Base-by-base conservation (phyloP, 2,797 vertebrate species). In the Muraenolepis orangiensis region DNA sequence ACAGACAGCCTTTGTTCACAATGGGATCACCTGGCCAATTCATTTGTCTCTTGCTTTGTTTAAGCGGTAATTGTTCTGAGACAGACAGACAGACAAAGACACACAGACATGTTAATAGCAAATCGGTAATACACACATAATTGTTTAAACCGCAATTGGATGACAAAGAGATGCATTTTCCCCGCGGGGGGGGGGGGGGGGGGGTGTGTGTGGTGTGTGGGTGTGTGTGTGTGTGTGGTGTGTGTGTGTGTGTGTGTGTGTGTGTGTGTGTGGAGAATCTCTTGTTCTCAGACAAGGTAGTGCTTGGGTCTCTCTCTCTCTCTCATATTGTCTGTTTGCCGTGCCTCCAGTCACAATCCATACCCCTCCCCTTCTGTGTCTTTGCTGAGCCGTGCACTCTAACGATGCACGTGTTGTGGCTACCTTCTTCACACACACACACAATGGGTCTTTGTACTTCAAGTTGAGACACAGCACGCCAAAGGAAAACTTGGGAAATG, bases 151-250 rank as follows among this genome's bases (percentile, higher is more conserved):
- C 75, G 29, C 66, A 16, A 81, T 81, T 80, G 81, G 85, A 86
- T 87, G 87, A 91, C 88, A 91, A 89, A 87, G 89, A 88, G 81
- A 86, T 83, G n/a, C n/a, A n/a, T n/a, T n/a, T n/a, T n/a, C n/a
- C n/a, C n/a, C n/a, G n/a, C n/a, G n/a, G n/a, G n/a, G n/a, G n/a
- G n/a, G n/a, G n/a, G n/a, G n/a, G n/a, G n/a, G n/a, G n/a, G n/a
- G n/a, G n/a, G n/a, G n/a, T n/a, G n/a, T n/a, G n/a, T n/a, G n/a
- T n/a, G n/a, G n/a, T n/a, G n/a, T n/a, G n/a, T n/a, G n/a, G n/a
- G n/a, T n/a, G n/a, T n/a, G n/a, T n/a, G n/a, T n/a, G n/a, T n/a
- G n/a, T n/a, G n/a, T n/a, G n/a, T n/a, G n/a, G n/a, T n/a, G n/a
- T n/a, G n/a, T n/a, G n/a, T n/a, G n/a, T n/a, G n/a, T n/a, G n/a